A percentile compares a stretch with the other conserved stretches of the same genome.
phyloP scores from a whole-genome alignment of 2,888 invertebrate genomes.

The Allacma fusca region DNA sequence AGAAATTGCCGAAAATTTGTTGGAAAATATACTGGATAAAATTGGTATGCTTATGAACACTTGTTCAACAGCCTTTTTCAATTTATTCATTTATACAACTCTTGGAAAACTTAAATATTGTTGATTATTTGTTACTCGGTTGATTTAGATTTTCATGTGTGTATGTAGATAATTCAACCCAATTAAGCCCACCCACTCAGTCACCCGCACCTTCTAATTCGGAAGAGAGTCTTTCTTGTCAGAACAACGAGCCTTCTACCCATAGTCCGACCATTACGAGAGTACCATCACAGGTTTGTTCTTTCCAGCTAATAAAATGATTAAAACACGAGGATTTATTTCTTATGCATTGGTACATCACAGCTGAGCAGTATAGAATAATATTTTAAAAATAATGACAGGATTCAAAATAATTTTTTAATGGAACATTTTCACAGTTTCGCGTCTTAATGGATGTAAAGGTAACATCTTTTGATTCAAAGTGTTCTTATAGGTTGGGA shows the following conservation, averaged over 20 bases:
- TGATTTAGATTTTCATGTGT: no score
- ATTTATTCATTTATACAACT: no score
- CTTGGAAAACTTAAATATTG: no score
- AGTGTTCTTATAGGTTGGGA: no score
- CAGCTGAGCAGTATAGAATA: no score
- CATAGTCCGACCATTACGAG: slow-evolving; percentile 63
- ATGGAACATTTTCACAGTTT: slow-evolving; percentile 49
- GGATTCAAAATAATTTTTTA: slow-evolving; percentile 32
- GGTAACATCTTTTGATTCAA: slow-evolving; percentile 46
- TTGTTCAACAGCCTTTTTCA: no score
- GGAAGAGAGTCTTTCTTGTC: slow-evolving; percentile 29
- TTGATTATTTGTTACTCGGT: no score
- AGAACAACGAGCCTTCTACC: slow-evolving; percentile 47
- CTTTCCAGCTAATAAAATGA: no score
- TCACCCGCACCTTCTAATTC: slow-evolving; percentile 31
- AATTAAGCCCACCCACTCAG: slow-evolving; percentile 10
- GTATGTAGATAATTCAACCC: slow-evolving; percentile 22
- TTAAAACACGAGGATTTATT: no score
- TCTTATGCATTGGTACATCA: no score
- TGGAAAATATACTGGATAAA: slow-evolving; percentile 53
- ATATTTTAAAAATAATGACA: no score
- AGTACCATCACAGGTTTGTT: slow-evolving; percentile 65
- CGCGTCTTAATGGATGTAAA: slow-evolving; percentile 61
- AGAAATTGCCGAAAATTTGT: slow-evolving; percentile 54
- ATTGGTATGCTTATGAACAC: slow-evolving; percentile 44